phyloP scores from a whole-genome alignment of 2,797 vertebrate genomes.

The Catharus ustulatus region DNA sequence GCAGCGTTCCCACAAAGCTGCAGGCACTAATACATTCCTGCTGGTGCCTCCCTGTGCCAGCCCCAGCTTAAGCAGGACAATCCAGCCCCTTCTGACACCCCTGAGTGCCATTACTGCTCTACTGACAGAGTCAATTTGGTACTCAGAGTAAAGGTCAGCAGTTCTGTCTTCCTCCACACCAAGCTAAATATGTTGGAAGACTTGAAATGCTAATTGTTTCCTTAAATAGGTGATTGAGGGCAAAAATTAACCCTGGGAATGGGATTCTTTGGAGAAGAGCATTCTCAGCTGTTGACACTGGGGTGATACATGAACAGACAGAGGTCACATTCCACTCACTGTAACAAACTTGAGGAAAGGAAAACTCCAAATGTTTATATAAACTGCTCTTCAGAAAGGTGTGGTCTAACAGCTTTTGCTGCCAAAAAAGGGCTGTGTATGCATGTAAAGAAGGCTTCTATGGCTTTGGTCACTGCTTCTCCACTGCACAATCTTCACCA shows the following conservation, averaged over 20 bases:
- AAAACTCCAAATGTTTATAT: not conserved
- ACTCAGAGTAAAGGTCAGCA: conserved; percentile 29
- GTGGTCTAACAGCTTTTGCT: not conserved
- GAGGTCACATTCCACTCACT: not conserved
- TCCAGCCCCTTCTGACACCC: conserved; percentile 42
- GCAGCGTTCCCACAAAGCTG: conserved; percentile 44
- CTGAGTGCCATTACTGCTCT: conserved; percentile 62
- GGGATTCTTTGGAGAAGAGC: not conserved
- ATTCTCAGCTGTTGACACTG: not conserved
- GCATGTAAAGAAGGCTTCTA: not conserved
- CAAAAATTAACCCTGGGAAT: not conserved
- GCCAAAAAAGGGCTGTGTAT: not conserved
- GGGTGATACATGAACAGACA: not conserved
- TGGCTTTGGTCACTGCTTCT: not conserved
- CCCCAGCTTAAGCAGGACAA: conserved; percentile 50
- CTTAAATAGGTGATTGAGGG: not conserved
- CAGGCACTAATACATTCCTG: conserved; percentile 40
- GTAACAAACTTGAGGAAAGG: not conserved
- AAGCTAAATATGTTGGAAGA: not conserved
- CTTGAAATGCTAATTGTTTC: conserved; percentile 24
- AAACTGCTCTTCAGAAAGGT: not conserved
- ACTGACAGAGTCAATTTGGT: conserved; percentile 50
- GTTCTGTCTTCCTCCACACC: not conserved
- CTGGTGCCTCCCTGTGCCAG: conserved; percentile 18
- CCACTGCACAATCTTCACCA: not conserved